Base-by-base conservation (phyloP, 2,888 invertebrate genomes). In the Mycalesis mineus region DNA sequence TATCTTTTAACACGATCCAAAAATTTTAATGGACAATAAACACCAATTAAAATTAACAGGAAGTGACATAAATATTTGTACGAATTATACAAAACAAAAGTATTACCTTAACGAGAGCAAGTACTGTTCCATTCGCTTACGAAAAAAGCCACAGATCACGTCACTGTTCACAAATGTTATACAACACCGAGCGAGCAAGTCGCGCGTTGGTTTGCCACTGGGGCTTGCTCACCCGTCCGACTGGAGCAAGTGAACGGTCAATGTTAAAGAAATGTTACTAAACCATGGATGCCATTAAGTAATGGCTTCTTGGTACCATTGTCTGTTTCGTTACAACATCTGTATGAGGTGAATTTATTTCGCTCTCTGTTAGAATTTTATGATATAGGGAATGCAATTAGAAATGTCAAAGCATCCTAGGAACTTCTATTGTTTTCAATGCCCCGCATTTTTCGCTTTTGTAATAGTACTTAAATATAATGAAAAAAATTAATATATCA, bases 101-200 rank as follows among this genome's bases (percentile, higher is more conserved):
- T 31, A 33, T 40, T 62, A 62, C 62, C 62, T 55, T 36, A 57
- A 55, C 15, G 36, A 57, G 42, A 52, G 36, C 22, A 42, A 56
- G 22, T 28, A 50, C 28, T 33, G 54, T 61, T 53, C 49, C 53
- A 54, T 48, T 57, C 54, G 50, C 57, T 60, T 36, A 29, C 15
- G 51, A 57, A 54, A 55, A 56, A 54, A 45, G 31, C n/a, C 56
- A 61, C 51, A 57, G 29, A 57, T 37, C 61, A 63, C 58, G 58
- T 57, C 49, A 61, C 58, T 40, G 15, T 59, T 63, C 61, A 63
- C 57, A 54, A 40, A 15, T 44, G 62, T 65, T 62, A 65, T 64
- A 57, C 55, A 63, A 53, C 58, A 59, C 57, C 69, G 68, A 65
- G 68, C 68, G 68, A 69, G 60, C 70, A 63, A 65, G 58, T 68